A percentile compares a stretch with the other conserved stretches of the same genome.
These are phyloP conservation scores for Spheniscus mendiculus DNA, from an alignment of 2,113 vertebrate genomes.

Conservation along the genomic window DNA sequence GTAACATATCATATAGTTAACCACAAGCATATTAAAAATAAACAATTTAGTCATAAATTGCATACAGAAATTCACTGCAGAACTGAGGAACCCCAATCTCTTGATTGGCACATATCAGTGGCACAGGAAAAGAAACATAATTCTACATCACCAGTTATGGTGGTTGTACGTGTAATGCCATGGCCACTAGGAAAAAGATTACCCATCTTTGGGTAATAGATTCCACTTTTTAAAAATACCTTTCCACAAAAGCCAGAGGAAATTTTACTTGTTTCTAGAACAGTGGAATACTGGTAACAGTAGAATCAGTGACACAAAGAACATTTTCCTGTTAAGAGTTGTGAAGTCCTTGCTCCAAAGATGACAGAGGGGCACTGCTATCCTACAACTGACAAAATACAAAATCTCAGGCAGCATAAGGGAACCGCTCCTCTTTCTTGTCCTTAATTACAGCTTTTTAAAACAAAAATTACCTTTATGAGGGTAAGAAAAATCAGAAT, in stretches of 20 bases:
- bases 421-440: not conserved
- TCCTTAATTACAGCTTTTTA: not conserved
- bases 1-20: not conserved
- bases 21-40: not conserved
- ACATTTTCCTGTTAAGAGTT: not conserved
- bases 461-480: not conserved
- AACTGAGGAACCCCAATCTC: not conserved
- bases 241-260: not conserved
- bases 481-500: not conserved
- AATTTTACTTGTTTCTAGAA: not conserved
- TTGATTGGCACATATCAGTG: not conserved
- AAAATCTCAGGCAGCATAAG: not conserved
- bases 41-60: not conserved
- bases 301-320: not conserved
- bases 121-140: not conserved
- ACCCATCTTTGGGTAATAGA: not conserved
- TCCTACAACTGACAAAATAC: not conserved
- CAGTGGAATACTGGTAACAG: not conserved
- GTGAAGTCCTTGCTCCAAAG: not conserved
- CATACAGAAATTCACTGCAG: not conserved
- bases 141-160: not conserved
- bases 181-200: not conserved
- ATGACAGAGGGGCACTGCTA: not conserved
- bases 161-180: not conserved
- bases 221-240: not conserved